These are phyloP conservation scores for Harpalus rubripes DNA, from an alignment of 2,888 invertebrate species.

Conservation along the genomic window DNA sequence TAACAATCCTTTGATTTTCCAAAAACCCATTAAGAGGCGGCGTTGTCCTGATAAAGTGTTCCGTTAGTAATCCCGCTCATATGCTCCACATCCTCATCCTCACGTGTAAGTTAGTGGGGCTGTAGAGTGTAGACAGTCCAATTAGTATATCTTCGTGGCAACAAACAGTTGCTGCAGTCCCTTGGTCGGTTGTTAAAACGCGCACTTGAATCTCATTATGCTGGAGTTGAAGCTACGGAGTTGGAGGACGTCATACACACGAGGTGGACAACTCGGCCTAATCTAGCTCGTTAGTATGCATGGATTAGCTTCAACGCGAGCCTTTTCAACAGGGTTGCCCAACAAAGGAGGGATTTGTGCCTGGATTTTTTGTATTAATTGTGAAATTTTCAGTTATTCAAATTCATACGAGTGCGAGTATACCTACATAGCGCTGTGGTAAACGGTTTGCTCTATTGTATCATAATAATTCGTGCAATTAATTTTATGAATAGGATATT, in stretches of 20 bases:
- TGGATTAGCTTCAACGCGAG: conserved; percentile 42
- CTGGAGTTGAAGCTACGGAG: conserved; percentile 11
- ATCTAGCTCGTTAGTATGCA: conserved; percentile 57
- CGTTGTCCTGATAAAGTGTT: conserved; percentile 8
- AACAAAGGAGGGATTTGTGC: conserved; percentile 16
- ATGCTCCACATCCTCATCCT: conserved; percentile 9
- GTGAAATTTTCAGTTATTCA: conserved; percentile 15
- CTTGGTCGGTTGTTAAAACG: conserved; percentile 53
- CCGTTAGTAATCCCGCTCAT: conserved; percentile 46
- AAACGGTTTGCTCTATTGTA: neutral
- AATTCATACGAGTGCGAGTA: neutral
- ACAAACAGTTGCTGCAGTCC: conserved; percentile 62
- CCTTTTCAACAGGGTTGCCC: conserved; percentile 1
- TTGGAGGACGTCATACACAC: conserved; percentile 11
- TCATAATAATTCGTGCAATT: neutral
- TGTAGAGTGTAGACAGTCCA: conserved; percentile 62
- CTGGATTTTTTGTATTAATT: conserved; percentile 39
- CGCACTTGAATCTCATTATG: conserved; percentile 60
- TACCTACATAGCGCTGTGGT: neutral
- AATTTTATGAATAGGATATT: neutral
- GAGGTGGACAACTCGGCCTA: conserved; percentile 44
- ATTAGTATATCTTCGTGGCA: conserved; percentile 66
- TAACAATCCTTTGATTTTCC: neutral
- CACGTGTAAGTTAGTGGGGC: conserved; percentile 27
- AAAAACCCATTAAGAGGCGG: conserved; percentile 24